Conservation (phyloP, 2,797 vertebrate species). For the Galaxias olidus region DNA sequence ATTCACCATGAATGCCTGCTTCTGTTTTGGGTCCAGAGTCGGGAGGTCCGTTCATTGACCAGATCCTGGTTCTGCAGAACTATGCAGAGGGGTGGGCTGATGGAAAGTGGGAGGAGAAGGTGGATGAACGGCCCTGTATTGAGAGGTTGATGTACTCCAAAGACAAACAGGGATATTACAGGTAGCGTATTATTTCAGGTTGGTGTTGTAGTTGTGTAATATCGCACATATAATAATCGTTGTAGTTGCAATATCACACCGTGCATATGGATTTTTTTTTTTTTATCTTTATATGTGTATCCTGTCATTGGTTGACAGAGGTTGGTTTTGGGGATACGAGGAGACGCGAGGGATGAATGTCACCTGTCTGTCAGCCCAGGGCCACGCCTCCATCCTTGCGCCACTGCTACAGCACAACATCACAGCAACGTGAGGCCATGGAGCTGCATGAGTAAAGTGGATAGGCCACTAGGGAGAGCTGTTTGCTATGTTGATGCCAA, state of each 20-base stretch:
- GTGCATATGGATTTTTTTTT: too few relatives aligned
- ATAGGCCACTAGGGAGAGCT: too few relatives aligned
- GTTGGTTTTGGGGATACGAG: slow-evolving; percentile 98
- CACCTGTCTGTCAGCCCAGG: slow-evolving; percentile 92
- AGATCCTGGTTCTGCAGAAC: slow-evolving; percentile 90
- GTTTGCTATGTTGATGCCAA: too few relatives aligned
- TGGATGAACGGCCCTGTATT: slow-evolving; percentile 86
- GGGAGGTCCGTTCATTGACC: slow-evolving; percentile 93
- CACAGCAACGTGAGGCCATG: slow-evolving; percentile 83
- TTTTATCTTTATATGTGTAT: too few relatives aligned
- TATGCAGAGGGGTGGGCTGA: slow-evolving; percentile 95
- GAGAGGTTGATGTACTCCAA: slow-evolving; percentile 87
- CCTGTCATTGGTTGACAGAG: too few relatives aligned
- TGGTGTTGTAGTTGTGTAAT: too few relatives aligned
- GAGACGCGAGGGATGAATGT: slow-evolving; percentile 88
- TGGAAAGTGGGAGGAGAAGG: slow-evolving; percentile 95
- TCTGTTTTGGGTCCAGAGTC: slow-evolving; percentile 77
- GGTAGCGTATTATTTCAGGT: slow-evolving; percentile 66
- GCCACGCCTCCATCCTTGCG: slow-evolving; percentile 91
- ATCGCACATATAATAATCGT: too few relatives aligned
- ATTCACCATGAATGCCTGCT: too few relatives aligned
- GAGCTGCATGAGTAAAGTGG: not conserved
- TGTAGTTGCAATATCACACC: too few relatives aligned
- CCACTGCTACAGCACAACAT: slow-evolving; percentile 86
- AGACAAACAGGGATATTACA: slow-evolving; percentile 92